Base-by-base conservation (phyloP, 2,113 vertebrate species). In the Motacilla tschutschensis region DNA sequence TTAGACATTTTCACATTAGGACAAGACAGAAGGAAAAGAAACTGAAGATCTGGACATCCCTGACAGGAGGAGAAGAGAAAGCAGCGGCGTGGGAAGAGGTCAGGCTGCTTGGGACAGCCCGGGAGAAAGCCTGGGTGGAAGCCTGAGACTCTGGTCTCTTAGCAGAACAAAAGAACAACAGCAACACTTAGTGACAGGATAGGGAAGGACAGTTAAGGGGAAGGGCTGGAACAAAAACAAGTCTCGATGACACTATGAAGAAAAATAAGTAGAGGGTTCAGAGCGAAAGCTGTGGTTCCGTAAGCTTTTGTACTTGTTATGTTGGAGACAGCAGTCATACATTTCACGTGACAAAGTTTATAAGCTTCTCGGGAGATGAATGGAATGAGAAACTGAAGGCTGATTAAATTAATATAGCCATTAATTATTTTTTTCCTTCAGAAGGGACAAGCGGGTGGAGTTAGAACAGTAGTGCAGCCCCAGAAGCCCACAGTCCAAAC, bases 111-210 rank as follows among this genome's bases (percentile, higher is more conserved):
- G 28, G 41, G 58, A 41, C 16, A 78, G 38, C 21, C 57, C 6
- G 28, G 59, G 31, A 36, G 24, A 10, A 20, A 81, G 24, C 40
- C 36, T n/a, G 48, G 26, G 25, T 1, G 10, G 44, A 40, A 75
- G 12, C 31, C 33, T 77, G 14, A 0, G 5, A 6, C 12, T 53
- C 8, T 3, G 20, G 14, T 31, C 24, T 55, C 46, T 16, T 10
- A 78, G 47, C 60, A 64, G 48, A 88, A 80, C 35, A 46, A 66
- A 91, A 88, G 90, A 77, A 70, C 92, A 88, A 93, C 82, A 92
- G 93, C 93, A 94, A 38, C 87, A 20, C 90, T 85, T 90, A 88
- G 86, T 94, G 93, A 94, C 86, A 31, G 93, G 24, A 77, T 22
- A 33, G 44, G 86, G 93, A 94, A 93, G 60, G 75, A 55, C 93